Evolutionary conservation across 2,888 invertebrate genomes (phyloP).

Genomic region (Noctuana brunneofusca): DNA sequence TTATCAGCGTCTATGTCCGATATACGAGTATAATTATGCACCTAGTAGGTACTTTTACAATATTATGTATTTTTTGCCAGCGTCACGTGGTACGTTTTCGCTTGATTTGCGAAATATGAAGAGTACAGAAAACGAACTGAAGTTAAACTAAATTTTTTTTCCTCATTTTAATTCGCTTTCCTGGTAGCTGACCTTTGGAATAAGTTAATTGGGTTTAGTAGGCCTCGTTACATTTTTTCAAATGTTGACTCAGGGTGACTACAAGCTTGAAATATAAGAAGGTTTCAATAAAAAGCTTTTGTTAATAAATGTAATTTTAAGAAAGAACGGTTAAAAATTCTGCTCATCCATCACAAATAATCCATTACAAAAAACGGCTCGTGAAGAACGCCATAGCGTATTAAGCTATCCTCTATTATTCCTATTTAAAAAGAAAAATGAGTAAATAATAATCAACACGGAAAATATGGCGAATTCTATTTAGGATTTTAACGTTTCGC

Average conservation of each 20-base stretch:
- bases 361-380: background rate
- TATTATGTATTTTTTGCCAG: no score
- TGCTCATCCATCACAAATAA: slow-evolving; percentile 1
- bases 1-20: no score
- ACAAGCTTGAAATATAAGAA: background rate
- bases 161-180: no score
- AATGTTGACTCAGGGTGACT: background rate
- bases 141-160: background rate
- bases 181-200: no score
- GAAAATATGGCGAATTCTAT: no score
- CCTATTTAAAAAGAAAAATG: no score
- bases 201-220: background rate
- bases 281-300: background rate
- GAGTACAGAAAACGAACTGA: background rate
- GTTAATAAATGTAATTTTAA: background rate
- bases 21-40: no score
- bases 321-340: background rate
- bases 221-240: background rate
- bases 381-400: background rate
- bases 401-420: slow-evolving; percentile 1
- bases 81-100: no score
- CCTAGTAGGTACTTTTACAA: no score
- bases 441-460: no score
- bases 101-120: no score
- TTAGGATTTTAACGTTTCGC: no score